A percentile compares a stretch with the other conserved stretches of the same genome.
Conservation (phyloP, 1,140 invertebrate genomes). For the Euwallacea fornicatus region DNA sequence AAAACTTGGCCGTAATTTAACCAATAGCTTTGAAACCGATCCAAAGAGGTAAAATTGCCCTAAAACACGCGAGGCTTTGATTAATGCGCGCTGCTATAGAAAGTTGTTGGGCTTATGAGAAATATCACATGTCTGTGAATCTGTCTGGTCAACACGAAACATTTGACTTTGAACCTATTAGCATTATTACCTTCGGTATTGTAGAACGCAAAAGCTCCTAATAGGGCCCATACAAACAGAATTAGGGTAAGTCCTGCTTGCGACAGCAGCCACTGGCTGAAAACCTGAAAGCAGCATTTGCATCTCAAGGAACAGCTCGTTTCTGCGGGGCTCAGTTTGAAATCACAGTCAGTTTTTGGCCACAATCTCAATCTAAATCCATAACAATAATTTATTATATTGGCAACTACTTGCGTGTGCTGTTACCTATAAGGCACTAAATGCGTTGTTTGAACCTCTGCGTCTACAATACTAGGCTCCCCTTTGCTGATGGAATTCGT, state of each 20-base stretch:
- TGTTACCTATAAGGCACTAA: conserved; percentile 51
- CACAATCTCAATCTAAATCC: conserved; percentile 54
- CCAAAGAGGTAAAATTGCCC: too few species aligned
- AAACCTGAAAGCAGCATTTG: conserved; percentile 44
- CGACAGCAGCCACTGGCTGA: conserved; percentile 53
- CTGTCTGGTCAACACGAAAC: too few species aligned
- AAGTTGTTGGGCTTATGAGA: too few species aligned
- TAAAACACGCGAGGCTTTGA: too few species aligned
- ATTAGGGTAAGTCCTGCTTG: conserved; percentile 58
- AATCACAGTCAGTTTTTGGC: conserved; percentile 52
- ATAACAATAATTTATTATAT: neutral
- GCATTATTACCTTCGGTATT: conserved; percentile 57
- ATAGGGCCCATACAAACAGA: conserved; percentile 59
- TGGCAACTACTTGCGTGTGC: neutral
- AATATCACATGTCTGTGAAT: too few species aligned
- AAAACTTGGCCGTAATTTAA: too few species aligned
- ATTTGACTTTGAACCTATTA: too few species aligned
- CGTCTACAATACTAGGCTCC: conserved; percentile 20
- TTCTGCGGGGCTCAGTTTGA: conserved; percentile 44
- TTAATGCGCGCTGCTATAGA: too few species aligned
- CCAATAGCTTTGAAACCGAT: too few species aligned
- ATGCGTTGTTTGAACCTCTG: conserved; percentile 55
- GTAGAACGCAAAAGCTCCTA: conserved; percentile 61
- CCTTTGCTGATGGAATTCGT: conserved; percentile 41
- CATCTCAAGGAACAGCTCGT: conserved; percentile 40